These are phyloP conservation scores for Pipistrellus pygmaeus DNA, from an alignment of 2,797 vertebrate species.

Conservation along the genomic window DNA sequence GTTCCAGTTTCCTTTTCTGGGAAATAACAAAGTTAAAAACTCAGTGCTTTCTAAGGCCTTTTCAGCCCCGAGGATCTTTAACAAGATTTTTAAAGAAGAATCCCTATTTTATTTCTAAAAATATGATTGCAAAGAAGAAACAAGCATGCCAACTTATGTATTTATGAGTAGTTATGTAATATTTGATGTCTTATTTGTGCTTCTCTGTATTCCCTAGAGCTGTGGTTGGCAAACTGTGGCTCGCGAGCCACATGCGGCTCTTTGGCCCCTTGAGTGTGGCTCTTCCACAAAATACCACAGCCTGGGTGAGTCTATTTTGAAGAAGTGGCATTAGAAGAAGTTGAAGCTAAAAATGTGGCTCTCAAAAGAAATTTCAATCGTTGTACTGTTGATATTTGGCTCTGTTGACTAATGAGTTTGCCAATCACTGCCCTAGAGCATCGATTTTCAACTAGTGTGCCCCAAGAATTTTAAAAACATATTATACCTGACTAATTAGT, in stretches of 20 bases:
- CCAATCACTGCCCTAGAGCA: neutral
- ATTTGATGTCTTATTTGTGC: neutral
- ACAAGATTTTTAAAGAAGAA: neutral
- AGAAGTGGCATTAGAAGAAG: too few species aligned
- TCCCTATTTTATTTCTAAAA: neutral
- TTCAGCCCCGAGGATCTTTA: neutral
- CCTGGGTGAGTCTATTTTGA: too few species aligned
- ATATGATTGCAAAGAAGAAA: neutral
- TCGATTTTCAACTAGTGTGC: neutral
- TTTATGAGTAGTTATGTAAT: neutral
- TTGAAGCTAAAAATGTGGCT: too few species aligned
- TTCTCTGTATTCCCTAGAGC: neutral
- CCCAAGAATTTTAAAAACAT: neutral
- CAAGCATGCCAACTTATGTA: neutral
- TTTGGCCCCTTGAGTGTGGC: too few species aligned
- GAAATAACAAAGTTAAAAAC: slow-evolving; percentile 30
- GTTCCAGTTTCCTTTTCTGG: neutral
- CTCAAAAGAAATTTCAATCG: too few species aligned
- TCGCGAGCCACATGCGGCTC: too few species aligned
- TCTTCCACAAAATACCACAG: too few species aligned
- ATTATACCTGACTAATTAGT: neutral
- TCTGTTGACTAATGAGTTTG: too few species aligned
- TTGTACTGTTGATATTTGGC: too few species aligned
- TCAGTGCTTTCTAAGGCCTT: slow-evolving; percentile 29
- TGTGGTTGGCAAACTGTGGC: too few species aligned